A percentile compares a stretch with the other conserved stretches of the same genome.
These are phyloP conservation scores for Eudasyphora cyanicolor DNA, from an alignment of 2,888 invertebrate species.

Conservation along the genomic window DNA sequence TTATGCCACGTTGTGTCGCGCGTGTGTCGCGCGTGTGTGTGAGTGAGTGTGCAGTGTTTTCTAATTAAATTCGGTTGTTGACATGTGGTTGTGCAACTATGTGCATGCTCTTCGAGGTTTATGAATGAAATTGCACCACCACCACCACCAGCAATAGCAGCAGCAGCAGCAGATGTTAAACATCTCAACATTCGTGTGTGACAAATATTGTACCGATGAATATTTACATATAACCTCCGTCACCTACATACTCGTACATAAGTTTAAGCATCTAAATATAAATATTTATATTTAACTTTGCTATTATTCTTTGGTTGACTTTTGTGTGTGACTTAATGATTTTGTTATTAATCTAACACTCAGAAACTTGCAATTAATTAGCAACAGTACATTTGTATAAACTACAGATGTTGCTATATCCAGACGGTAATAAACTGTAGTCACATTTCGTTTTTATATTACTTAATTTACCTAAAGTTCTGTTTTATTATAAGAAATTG, in stretches of 20 bases:
- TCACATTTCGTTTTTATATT: no score
- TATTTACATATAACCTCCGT: no score
- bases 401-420: no score
- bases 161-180: constrained; percentile 5
- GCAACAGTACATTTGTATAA: no score
- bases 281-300: background rate
- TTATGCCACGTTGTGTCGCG: background rate
- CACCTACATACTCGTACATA: no score
- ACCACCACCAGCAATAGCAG: no score
- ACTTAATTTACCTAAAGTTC: no score
- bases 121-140: constrained; percentile 20
- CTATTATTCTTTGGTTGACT: background rate
- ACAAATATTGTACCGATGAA: background rate
- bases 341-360: no score
- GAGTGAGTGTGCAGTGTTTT: background rate
- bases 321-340: background rate
- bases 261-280: background rate
- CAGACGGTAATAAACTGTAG: no score
- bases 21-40: background rate
- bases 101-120: background rate
- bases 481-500: no score
- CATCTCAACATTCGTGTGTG: background rate
- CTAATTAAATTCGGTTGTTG: constrained; percentile 36
- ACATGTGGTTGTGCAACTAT: constrained; percentile 19
- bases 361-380: no score